A percentile compares a stretch with the other conserved stretches of the same genome.
phyloP scores from a whole-genome alignment of 2,113 vertebrate species.

The Odocoileus hemionus region DNA sequence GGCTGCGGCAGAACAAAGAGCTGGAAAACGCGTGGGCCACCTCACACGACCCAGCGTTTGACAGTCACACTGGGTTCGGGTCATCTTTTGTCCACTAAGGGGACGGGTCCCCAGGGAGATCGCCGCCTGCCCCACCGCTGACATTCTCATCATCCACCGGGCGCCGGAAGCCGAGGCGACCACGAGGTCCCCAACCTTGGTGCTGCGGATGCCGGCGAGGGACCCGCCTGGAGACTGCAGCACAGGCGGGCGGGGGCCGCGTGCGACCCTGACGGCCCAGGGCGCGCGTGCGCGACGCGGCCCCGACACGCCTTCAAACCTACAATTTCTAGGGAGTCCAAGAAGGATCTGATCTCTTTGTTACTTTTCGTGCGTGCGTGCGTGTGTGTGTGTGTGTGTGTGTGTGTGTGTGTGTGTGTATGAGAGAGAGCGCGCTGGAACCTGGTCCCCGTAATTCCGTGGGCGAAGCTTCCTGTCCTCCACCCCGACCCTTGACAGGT shows the following conservation, averaged over 20 bases:
- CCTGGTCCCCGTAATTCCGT: not conserved
- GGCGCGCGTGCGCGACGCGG: not conserved
- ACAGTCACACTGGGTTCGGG: not conserved
- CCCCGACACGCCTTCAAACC: not conserved
- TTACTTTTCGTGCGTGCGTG: not conserved
- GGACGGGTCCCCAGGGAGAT: too few relatives aligned
- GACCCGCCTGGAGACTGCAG: constrained; percentile 25
- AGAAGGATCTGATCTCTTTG: constrained; percentile 17
- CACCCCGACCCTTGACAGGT: not conserved
- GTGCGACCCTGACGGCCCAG: not conserved
- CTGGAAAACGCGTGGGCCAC: not conserved
- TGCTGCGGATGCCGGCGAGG: not conserved
- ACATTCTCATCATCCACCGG: not conserved
- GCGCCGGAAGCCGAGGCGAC: not conserved
- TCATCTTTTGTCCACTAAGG: not conserved
- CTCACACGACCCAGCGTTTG: not conserved
- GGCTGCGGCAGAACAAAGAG: constrained; percentile 68
- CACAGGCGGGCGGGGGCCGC: not conserved
- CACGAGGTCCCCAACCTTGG: not conserved
- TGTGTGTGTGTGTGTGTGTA: not conserved
- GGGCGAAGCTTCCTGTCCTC: not conserved
- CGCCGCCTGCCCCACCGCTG: rapidly evolving
- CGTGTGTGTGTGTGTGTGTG: not conserved
- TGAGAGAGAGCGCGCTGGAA: not conserved
- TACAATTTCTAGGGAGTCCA: not conserved